Base-by-base conservation (phyloP, 2,797 vertebrate species). In the Enteromius thamalakanensis region DNA sequence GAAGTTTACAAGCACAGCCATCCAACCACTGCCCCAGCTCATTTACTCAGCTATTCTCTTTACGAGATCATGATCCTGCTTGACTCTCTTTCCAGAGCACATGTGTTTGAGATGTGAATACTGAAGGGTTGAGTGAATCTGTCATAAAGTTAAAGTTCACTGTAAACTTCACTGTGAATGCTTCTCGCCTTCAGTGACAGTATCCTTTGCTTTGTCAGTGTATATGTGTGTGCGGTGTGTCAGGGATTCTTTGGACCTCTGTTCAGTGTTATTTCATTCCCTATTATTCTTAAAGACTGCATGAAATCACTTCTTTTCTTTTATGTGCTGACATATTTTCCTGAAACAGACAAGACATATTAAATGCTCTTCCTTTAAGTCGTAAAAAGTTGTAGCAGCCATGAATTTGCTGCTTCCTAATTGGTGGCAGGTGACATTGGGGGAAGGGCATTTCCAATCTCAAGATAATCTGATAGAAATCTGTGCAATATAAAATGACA, bases 1-100 rank as follows among this genome's bases (percentile, higher is more conserved):
- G 37, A 80, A 29, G 71, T 86, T 86, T 80, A 86, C 76, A 74
- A 83, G 67, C 47, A 7, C 45, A 0, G 58, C 80, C 81, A 32
- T 60, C 80, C 80, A 79, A 34, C 19, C 21, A 15, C 55, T 76
- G 10, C 58, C 6, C 0, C 62, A 32, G 37, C 79, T 69, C 42
- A 68, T 70, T 69, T 76, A 70, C 67, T 78, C 40, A 64, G 32
- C 40, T 83, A 17, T 62, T 60, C 53, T 47, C 53, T 78, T 83
- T 83, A 71, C 29, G 45, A 71, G 67, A 42, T 21, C 6, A 37
- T 3, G 21, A 62, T 72, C 26, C 11, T 23, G 11, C 23, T 71
- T 14, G 4, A 60, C 2, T 49, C 19, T 23, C 21, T 26, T 70
- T 42, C n/a, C 40, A 32, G 37, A 49, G 19, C 14, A 23, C 17